Base-by-base conservation (phyloP, 30 jellyfish, hydroid and myxozoan species). In the Haliclystus octoradiatus region DNA sequence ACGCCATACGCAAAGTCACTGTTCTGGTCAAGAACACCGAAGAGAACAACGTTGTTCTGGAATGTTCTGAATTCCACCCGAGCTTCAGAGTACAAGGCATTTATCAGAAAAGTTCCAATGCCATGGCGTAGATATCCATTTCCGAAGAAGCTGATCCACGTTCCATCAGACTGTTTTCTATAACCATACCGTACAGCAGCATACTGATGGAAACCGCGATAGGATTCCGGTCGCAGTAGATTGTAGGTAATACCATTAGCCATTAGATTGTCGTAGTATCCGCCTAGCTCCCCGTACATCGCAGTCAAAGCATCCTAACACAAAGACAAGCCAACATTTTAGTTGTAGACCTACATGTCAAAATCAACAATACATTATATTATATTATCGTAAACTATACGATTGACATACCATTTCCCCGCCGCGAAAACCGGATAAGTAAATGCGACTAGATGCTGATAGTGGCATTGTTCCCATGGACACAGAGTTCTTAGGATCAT, bases 61-160 rank as follows among this genome's bases (percentile, higher is more conserved):
- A 91, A 84, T 2, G 95, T 82, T 2, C 99, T 95, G 50, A 91
- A 82, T 62, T 91, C 99, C 7, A 91, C 4, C 64, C 68, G 77
- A 13, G 77, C 52, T 19, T 77, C 80, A 1, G 99, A 91, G 27
- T 65, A 87, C 9, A 63, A 84, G 1, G 80, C 65, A 34, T 74
- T 51, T 13, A 79, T 79, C 53, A 66, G 63, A 53, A 91, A 82
- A 26, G 68, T 73, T 23, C 99, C 99, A 31, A 77, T 68, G 0
- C 78, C 52, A 26, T 72, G 94, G 5, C 80, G 85, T 2, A 91
- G 27, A 53, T 70, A 83, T 19, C 99, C 99, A 68, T 78, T 82
- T n/a, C 99, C 99, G 57, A 76, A 91, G 13, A 91, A 72, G 28
- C 96, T 91, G 3, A 82, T 73, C 79, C 82, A 70, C 1, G 83